Base-by-base conservation (phyloP, 2,888 invertebrate species). In the Cremastinae sp. region DNA sequence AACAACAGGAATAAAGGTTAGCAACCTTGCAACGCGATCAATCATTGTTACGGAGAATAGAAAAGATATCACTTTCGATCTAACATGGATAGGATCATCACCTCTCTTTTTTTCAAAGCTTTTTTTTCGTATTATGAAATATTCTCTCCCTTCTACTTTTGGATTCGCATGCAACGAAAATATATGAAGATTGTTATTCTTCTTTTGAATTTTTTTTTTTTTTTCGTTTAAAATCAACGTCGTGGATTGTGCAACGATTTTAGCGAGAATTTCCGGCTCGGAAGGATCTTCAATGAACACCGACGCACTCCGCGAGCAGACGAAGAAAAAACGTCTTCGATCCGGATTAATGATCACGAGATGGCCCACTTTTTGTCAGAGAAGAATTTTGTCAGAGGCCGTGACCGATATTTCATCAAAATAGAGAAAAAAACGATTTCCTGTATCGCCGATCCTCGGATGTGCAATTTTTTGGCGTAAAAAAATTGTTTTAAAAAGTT, bases 281-380 rank as follows among this genome's bases (percentile, higher is more conserved):
- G 61, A 65, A 77, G 69, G 73, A 77, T 77, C 69, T 70, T 77
- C 76, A 74, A 77, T 77, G 73, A 77, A 69, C 76, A 70, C 76
- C 73, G 73, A 77, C 76, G 76, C 76, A 74, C 43, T 66, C 35
- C 55, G 4, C 65, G 65, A 69, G 14, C 18, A 47, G 51, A 14
- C 20, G 35, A 37, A 49, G 28, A 47, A 68, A 68, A 68, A 45
- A 59, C 37, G 20, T 39, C 10, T 12, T 10, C 55, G 51, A 43
- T 58, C 59, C 43, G 53, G 66, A 74, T 74, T 74, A 47, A 74
- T 66, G 73, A 55, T 68, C 65, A 14, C 53, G 59, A 55, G 47
- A 68, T 59, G 66, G 28, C 37, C 45, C 39, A 47, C 22, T 68
- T 66, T 61, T 37, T 22, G 41, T 43, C 14, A 35, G 53, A 45